Base-by-base conservation (phyloP, 1,140 invertebrate species). In the Psilanteris sp. region DNA sequence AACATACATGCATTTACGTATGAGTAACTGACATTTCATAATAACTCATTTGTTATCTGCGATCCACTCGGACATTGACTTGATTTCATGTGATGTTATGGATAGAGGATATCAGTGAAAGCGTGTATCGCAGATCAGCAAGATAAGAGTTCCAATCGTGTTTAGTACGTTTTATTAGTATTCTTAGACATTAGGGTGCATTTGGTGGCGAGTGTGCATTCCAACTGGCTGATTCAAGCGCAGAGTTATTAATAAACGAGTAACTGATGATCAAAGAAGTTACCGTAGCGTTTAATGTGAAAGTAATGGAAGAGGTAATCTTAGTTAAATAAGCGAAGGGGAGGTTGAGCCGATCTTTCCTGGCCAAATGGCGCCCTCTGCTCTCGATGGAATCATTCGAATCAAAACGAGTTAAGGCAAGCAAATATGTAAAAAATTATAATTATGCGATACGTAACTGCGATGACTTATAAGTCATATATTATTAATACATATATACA, bases 141-240 rank as follows among this genome's bases (percentile, higher is more conserved):
- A 31, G 1, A 37, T 10, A 10, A 14, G 26, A 43, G 54, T 52
- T 46, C 22, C 41, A 57, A 57, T 66, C 15, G 43, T 52, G 44
- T 75, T 36, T 59, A 39, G 66, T 70, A 78, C 64, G 71, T 70
- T 64, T 68, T 55, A 70, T 46, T 62, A 78, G 66, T 78, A 78
- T 79, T 78, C 68, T 80, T 79, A 82, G 77, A 50, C 50, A 64
- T 73, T 79, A 78, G 75, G 74, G 71, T 82, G 76, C 71, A 79
- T 82, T 82, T 80, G 73, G 64, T 72, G 72, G 78, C 55, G 78
- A 72, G 79, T 79, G 79, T 81, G 79, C 81, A 82, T 82, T 82
- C 79, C 79, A 82, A 70, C 73, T 20, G 72, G 68, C 55, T 57
- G 71, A 79, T 48, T 29, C 24, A 48, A 62, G 39, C 26, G 22